Evolutionary conservation across 2,888 invertebrate species (phyloP).

Genomic region (Sinelater perroti): DNA sequence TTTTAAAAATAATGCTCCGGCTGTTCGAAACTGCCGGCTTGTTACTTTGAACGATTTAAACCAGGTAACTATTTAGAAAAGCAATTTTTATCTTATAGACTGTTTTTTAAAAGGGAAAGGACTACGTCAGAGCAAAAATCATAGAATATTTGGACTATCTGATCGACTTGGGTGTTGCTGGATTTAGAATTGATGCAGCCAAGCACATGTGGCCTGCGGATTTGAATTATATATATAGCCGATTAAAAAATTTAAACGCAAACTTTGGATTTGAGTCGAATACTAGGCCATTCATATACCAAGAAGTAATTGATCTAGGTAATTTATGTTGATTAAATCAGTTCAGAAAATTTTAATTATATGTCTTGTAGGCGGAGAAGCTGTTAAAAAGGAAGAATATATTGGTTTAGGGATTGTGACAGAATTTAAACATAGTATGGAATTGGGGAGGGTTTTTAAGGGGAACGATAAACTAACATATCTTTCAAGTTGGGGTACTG

Average conservation of each 20-base stretch:
- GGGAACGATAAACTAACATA: conserved; percentile 72
- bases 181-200: conserved; percentile 81
- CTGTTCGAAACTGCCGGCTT: conserved; percentile 64
- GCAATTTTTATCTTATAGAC: neutral
- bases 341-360: neutral
- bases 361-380: conserved; percentile 51
- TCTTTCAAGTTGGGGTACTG: conserved; percentile 70
- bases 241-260: conserved; percentile 70
- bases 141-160: conserved; percentile 74
- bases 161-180: conserved; percentile 73
- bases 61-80: conserved; percentile 59
- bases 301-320: conserved; percentile 78
- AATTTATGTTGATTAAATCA: conserved; percentile 34
- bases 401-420: conserved; percentile 70
- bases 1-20: conserved; percentile 68
- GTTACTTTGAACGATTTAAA: conserved; percentile 79
- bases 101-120: conserved; percentile 41
- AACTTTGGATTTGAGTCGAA: conserved; percentile 71
- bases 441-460: conserved; percentile 67
- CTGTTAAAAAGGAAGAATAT: conserved; percentile 59
- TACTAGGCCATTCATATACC: conserved; percentile 74
- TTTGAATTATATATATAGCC: conserved; percentile 71
- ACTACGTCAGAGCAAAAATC: conserved; percentile 71
- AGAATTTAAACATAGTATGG: conserved; percentile 72
- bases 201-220: conserved; percentile 84